These are phyloP conservation scores for Hypena proboscidalis DNA, from an alignment of 2,888 invertebrate species.

Conservation along the genomic window DNA sequence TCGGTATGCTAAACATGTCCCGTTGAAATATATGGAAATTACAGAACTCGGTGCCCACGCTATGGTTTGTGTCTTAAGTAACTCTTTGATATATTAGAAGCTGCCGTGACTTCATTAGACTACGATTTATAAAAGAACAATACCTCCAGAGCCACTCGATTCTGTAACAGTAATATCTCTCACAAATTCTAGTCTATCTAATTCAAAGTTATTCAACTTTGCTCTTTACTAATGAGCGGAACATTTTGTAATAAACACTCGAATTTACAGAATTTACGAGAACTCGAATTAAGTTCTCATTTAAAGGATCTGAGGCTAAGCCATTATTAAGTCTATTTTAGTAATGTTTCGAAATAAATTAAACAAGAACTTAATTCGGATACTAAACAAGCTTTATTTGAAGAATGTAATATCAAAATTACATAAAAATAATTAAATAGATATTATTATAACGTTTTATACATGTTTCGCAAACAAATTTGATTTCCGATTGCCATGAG, in stretches of 20 bases:
- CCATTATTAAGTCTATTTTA: constrained; percentile 16
- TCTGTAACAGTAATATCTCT: constrained; percentile 8
- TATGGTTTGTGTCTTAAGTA: constrained; percentile 51
- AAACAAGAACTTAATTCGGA: too few relatives aligned
- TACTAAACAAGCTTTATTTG: too few relatives aligned
- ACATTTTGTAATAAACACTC: constrained; percentile 37
- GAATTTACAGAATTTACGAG: constrained; percentile 29
- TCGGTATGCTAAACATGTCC: constrained; percentile 51
- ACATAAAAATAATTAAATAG: too few relatives aligned
- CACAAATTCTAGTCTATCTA: constrained; percentile 17
- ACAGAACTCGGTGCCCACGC: constrained; percentile 50
- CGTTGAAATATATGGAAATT: constrained; percentile 65
- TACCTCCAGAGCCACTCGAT: constrained; percentile 18
- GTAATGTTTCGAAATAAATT: too few relatives aligned
- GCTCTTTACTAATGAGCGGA: constrained; percentile 39
- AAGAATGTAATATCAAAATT: too few relatives aligned
- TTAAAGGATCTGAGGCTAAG: constrained; percentile 8
- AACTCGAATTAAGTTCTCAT: constrained; percentile 26
- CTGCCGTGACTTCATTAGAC: constrained; percentile 41
- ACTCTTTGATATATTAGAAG: constrained; percentile 66
- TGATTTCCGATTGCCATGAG: too few relatives aligned
- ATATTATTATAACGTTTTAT: too few relatives aligned
- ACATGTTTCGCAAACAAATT: too few relatives aligned
- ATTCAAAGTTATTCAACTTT: constrained; percentile 43
- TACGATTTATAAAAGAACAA: constrained; percentile 39